Percentiles rank a stretch among this genome's conserved stretches.
Evolutionary conservation across 2,888 invertebrate species (phyloP).

Genomic region (Drosophila colorata): DNA sequence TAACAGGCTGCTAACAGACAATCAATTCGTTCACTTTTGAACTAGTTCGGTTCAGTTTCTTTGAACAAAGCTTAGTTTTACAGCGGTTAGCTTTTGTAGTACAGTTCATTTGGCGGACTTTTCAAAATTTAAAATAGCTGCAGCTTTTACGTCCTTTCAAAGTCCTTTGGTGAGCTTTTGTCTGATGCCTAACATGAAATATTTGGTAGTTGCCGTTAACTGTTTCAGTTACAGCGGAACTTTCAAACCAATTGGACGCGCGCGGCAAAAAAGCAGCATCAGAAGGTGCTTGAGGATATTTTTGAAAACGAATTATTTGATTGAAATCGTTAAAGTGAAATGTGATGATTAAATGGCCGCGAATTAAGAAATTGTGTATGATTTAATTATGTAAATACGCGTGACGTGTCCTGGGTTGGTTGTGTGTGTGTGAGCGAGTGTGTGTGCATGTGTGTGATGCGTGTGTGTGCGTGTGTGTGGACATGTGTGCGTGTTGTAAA

Average conservation of each 20-base stretch:
- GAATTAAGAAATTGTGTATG: slow-evolving; percentile 33
- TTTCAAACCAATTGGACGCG: slow-evolving; percentile 64
- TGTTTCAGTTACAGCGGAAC: slow-evolving; percentile 71
- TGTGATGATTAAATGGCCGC: slow-evolving; percentile 53
- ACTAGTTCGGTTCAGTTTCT: background rate
- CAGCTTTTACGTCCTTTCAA: slow-evolving; percentile 64
- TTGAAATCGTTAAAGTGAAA: slow-evolving; percentile 42
- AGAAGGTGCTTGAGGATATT: slow-evolving; percentile 40
- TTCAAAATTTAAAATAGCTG: slow-evolving; percentile 9
- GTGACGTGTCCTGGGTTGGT: background rate
- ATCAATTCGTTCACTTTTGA: background rate
- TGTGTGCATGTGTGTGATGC: slow-evolving; percentile 2
- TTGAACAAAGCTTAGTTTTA: background rate
- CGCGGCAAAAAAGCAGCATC: slow-evolving; percentile 42
- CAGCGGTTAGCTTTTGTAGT: slow-evolving; percentile 12
- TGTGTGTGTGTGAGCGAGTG: background rate
- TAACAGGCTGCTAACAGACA: slow-evolving; percentile 1
- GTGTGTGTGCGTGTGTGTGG: slow-evolving; percentile 23
- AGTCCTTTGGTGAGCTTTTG: slow-evolving; percentile 70
- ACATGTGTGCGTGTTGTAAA: slow-evolving; percentile 37
- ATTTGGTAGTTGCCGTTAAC: slow-evolving; percentile 47
- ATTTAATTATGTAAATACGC: slow-evolving; percentile 43
- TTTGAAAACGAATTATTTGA: slow-evolving; percentile 63
- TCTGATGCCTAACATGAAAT: slow-evolving; percentile 35
- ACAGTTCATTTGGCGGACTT: slow-evolving; percentile 6